Evolutionary conservation across 2,113 vertebrate species (phyloP), one percentile per base, ranked within the genome.

Genomic region (Vimba vimba): DNA sequence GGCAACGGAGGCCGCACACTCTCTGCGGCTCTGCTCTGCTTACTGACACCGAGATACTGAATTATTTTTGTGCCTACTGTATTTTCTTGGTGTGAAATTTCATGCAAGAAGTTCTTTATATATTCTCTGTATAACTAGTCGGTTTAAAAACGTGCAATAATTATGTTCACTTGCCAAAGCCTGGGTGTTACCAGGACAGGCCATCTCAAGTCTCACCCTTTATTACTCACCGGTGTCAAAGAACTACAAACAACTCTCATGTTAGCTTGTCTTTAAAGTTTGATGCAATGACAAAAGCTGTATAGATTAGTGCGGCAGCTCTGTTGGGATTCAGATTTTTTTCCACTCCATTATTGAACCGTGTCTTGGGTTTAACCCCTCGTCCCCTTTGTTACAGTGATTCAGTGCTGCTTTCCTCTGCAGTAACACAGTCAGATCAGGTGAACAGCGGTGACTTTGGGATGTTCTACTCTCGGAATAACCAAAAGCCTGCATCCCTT

Each of bases 1-100:
- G 47, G 80, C 85, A 85, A 89, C 87, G 57, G 13, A 79, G 52
- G 78, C 85, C 75, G 79, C 83, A 85, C 79, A 45, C 45, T 81
- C 76, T 39, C 27, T 36, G 52, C 52, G 27, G 68, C 75, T 66
- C 25, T 33, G 68, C 69, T 86, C 55, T 50, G 33, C 68, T 79
- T 27, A 30, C 79, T 50, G 39, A 79, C 55, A 75, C n/a, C 0
- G 1, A 57, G 57, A 82, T 84, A 85, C 13, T 57, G 8, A 45
- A 11, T 27, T 33, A 81, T 79, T 25, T 57, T 17, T 55, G 23
- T 59, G 30, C 50, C 57, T 55, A 39, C 66, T 73, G 13, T 36
- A 82, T 82, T 82, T 82, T 43, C 23, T 10, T 45, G 78, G 78
- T 80, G 78, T 80, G 78, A 80, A 64, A 64, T 80, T 80, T 64